A percentile compares a stretch with the other conserved stretches of the same genome.
Conservation (phyloP, 1,140 invertebrate species). For the Hyphantria cunea region DNA sequence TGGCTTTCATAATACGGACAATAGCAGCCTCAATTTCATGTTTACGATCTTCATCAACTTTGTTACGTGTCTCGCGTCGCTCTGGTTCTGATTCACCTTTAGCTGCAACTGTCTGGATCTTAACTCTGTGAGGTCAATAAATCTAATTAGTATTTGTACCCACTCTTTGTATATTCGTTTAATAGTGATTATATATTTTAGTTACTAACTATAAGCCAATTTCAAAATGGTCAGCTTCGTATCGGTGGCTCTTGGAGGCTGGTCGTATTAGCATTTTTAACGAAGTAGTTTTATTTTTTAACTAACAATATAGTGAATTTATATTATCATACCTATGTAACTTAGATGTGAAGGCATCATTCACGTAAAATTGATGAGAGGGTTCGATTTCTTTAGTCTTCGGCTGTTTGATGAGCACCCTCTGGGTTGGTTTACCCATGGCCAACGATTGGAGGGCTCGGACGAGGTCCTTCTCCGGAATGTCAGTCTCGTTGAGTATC, state of each 20-base stretch:
- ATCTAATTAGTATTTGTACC: background rate
- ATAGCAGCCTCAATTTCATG: constrained; percentile 99
- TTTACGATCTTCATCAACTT: constrained; percentile 99
- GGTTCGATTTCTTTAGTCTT: constrained; percentile 98
- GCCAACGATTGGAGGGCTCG: constrained; percentile 97
- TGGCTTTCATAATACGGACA: constrained; percentile 99
- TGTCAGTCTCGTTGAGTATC: constrained; percentile 98
- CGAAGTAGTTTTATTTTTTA: too few species aligned
- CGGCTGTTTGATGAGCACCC: constrained; percentile 96
- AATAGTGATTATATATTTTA: too few species aligned
- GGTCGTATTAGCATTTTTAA: too few species aligned
- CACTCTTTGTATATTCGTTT: too few species aligned
- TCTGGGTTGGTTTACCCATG: constrained; percentile 98
- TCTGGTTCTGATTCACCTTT: constrained; percentile 99
- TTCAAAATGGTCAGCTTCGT: too few species aligned
- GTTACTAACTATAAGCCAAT: too few species aligned
- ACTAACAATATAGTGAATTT: too few species aligned
- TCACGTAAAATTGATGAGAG: constrained; percentile 96
- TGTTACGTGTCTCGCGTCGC: constrained; percentile 97
- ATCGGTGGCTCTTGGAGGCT: too few species aligned
- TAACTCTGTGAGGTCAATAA: constrained; percentile 85
- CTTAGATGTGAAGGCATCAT: constrained; percentile 99
- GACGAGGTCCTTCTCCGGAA: constrained; percentile 97
- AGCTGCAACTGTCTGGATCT: constrained; percentile 96
- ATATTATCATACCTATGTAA: constrained; percentile 88